phyloP scores from a whole-genome alignment of 2,113 vertebrate genomes.

The Capreolus pygargus region DNA sequence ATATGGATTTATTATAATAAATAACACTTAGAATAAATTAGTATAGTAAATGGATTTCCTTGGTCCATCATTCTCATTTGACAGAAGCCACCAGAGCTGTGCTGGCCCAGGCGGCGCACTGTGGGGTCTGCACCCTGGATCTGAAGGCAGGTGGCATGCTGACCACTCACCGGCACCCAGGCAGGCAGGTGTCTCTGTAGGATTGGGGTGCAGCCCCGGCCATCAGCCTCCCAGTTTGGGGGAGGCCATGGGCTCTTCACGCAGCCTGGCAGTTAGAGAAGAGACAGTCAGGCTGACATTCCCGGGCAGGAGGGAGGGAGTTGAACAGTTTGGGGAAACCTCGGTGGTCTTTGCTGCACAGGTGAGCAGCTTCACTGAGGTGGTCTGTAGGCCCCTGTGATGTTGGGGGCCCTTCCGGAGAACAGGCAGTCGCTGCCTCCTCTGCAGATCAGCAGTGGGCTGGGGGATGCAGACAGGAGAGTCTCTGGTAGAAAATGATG shows the following conservation, averaged over 20 bases:
- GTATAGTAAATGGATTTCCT: too few relatives aligned
- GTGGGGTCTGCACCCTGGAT: rapidly evolving
- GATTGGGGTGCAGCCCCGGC: too few relatives aligned
- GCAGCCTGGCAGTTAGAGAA: neutral
- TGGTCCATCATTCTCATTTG: rapidly evolving
- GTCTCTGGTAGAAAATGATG: rapidly evolving
- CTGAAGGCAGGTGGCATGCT: rapidly evolving
- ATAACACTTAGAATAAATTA: neutral
- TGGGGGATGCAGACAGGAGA: rapidly evolving
- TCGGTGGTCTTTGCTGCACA: rapidly evolving
- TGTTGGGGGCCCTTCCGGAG: rapidly evolving
- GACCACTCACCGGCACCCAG: rapidly evolving
- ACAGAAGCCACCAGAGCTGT: neutral
- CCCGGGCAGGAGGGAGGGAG: neutral
- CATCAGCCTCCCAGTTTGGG: neutral
- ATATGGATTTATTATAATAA: neutral
- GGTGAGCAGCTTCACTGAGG: rapidly evolving
- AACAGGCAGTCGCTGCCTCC: rapidly evolving
- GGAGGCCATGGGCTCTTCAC: rapidly evolving
- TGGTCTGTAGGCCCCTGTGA: rapidly evolving
- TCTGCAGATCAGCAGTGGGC: rapidly evolving
- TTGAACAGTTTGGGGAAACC: rapidly evolving
- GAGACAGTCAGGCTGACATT: neutral
- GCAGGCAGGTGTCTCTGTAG: neutral
- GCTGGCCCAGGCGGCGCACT: rapidly evolving